These are phyloP conservation scores for Embiotoca jacksoni DNA, from an alignment of 2,113 vertebrate species.

Conservation along the genomic window DNA sequence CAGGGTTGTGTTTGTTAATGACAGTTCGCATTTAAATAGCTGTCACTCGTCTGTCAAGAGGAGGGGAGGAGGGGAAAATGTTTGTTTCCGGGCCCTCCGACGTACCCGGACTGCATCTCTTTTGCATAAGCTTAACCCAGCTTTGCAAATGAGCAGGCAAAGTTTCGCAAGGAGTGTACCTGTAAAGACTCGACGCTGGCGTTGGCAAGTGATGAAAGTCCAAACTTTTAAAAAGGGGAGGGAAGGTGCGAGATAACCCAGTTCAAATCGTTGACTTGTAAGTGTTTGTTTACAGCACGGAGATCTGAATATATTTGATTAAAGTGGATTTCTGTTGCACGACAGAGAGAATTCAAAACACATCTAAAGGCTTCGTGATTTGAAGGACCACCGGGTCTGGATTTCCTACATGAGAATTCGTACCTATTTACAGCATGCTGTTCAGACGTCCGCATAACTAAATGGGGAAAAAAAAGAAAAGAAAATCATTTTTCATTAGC, in stretches of 20 bases:
- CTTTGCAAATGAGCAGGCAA: conserved; percentile 81
- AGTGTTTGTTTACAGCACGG: conserved; percentile 42
- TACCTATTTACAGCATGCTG: no score
- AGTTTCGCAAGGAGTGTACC: conserved; percentile 66
- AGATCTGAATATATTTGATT: conserved; percentile 16
- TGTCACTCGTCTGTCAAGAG: conserved; percentile 82
- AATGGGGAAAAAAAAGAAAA: no score
- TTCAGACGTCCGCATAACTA: no score
- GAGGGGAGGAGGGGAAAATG: conserved; percentile 70
- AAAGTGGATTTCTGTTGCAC: neutral
- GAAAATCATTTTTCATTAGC: no score
- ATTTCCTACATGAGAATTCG: no score
- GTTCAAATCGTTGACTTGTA: conserved; percentile 49
- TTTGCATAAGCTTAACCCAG: conserved; percentile 87
- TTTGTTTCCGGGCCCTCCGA: conserved; percentile 80
- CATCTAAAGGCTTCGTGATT: no score
- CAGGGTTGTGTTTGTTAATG: conserved; percentile 85
- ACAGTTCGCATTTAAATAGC: conserved; percentile 86
- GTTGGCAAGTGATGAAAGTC: conserved; percentile 54
- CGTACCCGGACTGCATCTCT: conserved; percentile 79
- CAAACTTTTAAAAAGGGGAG: conserved; percentile 54
- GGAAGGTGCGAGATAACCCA: conserved; percentile 56
- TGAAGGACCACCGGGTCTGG: no score
- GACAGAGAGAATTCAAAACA: neutral
- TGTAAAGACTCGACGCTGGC: conserved; percentile 47